A percentile compares a stretch with the other conserved stretches of the same genome.
Conservation (phyloP, 2,113 vertebrate species). For the human (Homo sapiens) region GRCh38 chr16:65902001-65902500, state of each 20-base stretch:
- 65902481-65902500: not conserved
- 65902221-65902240: not conserved
- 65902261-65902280: not conserved
- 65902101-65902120: not conserved
- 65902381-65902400: too few relatives aligned
- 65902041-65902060: not conserved
- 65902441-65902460: not conserved
- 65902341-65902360: not conserved
- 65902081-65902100: constrained; percentile 17
- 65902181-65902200: not conserved
- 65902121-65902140: not conserved
- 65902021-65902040: constrained; percentile 7
- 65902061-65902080: constrained; percentile 29
- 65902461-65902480: not conserved
- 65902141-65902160: not conserved
- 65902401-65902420: rapidly evolving
- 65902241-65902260: constrained; percentile 5
- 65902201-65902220: not conserved
- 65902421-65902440: not conserved
- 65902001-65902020: constrained; percentile 37
- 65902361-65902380: too few relatives aligned
- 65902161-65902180: not conserved
- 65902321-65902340: not conserved
- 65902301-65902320: not conserved
- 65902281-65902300: not conserved